Base-by-base conservation (phyloP, 1,140 invertebrate genomes). In the Nautilus pompilius region DNA sequence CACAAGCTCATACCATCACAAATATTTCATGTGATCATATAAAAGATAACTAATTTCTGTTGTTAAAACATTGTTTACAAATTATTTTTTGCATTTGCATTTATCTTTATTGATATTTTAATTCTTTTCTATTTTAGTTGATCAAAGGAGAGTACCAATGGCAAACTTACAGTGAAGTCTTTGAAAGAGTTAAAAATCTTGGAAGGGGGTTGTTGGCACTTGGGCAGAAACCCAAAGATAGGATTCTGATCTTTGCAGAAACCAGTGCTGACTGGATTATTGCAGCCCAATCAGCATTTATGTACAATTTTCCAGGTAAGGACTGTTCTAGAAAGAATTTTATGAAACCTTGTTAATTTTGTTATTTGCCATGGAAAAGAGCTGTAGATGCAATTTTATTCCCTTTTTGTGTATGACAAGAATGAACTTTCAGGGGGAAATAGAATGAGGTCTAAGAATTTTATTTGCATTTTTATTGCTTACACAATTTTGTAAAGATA, bases 261-360 rank as follows among this genome's bases (percentile, higher is more conserved):
- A 99, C 96, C 0, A 86, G 96, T 67, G 91, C 91, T 26, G 96
- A 99, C 85, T 99, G 96, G 96, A 90, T 99, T 88, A 88, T 98
- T 36, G 90, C 93, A 0, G 92, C 95, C 5, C 91, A 97, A 75
- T 93, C 93, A 49, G 91, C 93, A 79, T 96, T 98, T 82, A 95
- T 93, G 76, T 92, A 93, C 80, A 94, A 92, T 79, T 90, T 94
- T 78, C 89, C 92, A 69, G 86, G 91, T 91, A 71, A 76, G 75
- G 57, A 59, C 10, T n/a, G n/a, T n/a, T n/a, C n/a, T n/a, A n/a
- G n/a, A n/a, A n/a, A n/a, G n/a, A n/a, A n/a, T n/a, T n/a, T n/a
- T n/a, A n/a, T n/a, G n/a, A n/a, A n/a, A n/a, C n/a, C n/a, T n/a
- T n/a, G n/a, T n/a, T n/a, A n/a, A n/a, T n/a, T n/a, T n/a, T n/a